Percentiles rank a stretch among this genome's conserved stretches.
Conservation (phyloP, 2,888 invertebrate genomes). For the Melanotus villosus region DNA sequence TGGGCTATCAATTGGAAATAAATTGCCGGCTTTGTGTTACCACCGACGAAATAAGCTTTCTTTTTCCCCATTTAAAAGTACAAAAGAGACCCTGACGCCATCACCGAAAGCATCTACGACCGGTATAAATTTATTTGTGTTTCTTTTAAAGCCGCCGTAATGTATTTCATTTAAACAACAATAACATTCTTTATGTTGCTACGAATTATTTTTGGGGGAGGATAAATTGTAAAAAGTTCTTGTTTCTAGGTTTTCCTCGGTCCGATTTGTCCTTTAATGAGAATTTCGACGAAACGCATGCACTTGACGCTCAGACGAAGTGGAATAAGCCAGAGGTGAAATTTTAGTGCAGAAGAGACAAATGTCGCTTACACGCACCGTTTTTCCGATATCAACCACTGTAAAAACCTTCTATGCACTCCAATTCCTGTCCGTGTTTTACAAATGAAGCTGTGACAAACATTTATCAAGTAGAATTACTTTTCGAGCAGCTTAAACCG, state of each 20-base stretch:
- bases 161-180: conserved; percentile 1
- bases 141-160: not conserved
- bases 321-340: conserved; percentile 13
- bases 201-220: not conserved
- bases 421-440: conserved; percentile 21
- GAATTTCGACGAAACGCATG: conserved; percentile 11
- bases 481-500: conserved; percentile 6
- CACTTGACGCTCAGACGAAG: conserved; percentile 19
- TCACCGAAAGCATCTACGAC: not conserved
- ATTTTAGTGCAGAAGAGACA: conserved; percentile 21
- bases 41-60: conserved; percentile 29
- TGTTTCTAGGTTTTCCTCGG: not conserved
- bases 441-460: conserved; percentile 34
- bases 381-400: conserved; percentile 9
- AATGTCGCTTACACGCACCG: conserved; percentile 24
- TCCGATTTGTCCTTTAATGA: too few relatives aligned
- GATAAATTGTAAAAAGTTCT: not conserved
- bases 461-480: conserved; percentile 37
- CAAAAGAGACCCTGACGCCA: conserved; percentile 14
- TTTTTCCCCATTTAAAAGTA: conserved; percentile 22
- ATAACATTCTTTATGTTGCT: not conserved
- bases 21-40: conserved; percentile 36
- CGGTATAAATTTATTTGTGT: conserved; percentile 12
- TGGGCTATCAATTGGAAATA: conserved; percentile 38
- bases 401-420: conserved; percentile 21